Conservation (phyloP, 2,113 vertebrate species). For the Psittacus erithacus region DNA sequence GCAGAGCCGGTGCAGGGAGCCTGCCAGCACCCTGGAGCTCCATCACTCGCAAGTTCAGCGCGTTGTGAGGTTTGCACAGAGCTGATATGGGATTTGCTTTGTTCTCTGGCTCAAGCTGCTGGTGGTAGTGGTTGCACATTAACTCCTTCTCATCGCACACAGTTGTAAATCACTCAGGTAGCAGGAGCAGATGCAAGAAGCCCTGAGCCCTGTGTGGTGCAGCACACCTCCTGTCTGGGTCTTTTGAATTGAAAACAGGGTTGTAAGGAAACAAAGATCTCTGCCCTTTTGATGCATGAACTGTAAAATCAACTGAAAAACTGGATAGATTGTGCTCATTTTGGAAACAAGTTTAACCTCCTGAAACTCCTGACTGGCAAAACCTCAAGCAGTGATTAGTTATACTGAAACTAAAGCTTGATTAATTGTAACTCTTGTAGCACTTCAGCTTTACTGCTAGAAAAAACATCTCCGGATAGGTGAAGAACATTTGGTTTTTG, state of each 20-base stretch:
- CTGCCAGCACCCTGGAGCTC: rapidly evolving
- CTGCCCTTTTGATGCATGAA: neutral
- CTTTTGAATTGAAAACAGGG: neutral
- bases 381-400: neutral
- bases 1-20: neutral
- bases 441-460: neutral
- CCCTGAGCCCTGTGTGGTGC: neutral
- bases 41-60: rapidly evolving
- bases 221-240: neutral
- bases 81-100: neutral
- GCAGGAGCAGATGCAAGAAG: neutral
- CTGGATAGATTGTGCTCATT: neutral
- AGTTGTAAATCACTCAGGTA: neutral
- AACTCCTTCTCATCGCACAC: neutral
- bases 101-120: neutral
- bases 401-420: neutral
- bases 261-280: neutral
- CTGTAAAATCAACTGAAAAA: neutral
- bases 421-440: neutral
- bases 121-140: neutral
- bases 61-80: rapidly evolving
- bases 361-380: neutral
- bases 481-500: neutral
- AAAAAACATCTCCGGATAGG: neutral
- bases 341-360: neutral